Conservation (phyloP, 2,113 vertebrate species). For the Corythoichthys haematopterus region DNA sequence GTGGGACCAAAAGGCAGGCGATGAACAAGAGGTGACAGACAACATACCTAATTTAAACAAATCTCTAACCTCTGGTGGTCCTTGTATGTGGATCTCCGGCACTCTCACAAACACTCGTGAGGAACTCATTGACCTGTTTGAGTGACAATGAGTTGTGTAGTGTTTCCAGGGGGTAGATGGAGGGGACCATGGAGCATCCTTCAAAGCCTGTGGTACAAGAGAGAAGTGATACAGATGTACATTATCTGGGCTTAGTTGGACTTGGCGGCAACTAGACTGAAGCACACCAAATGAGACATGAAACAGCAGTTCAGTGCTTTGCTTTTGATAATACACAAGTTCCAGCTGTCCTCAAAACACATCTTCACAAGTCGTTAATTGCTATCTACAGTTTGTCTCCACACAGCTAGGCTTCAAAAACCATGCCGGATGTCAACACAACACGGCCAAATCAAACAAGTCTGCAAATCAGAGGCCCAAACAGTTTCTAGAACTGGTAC, state of each 20-base stretch:
- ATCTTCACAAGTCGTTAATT: slow-evolving; percentile 9
- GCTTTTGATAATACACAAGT: neutral
- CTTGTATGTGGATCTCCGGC: slow-evolving; percentile 77
- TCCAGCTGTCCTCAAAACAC: slow-evolving; percentile 20
- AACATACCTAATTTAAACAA: rapidly evolving
- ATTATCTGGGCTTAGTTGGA: slow-evolving; percentile 33
- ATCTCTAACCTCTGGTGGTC: slow-evolving; percentile 78
- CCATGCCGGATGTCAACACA: slow-evolving; percentile 45
- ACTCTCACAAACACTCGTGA: slow-evolving; percentile 80
- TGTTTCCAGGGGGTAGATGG: slow-evolving; percentile 94
- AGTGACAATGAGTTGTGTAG: slow-evolving; percentile 97
- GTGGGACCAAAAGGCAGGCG: slow-evolving; percentile 4
- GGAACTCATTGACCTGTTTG: slow-evolving; percentile 89
- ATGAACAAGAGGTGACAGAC: neutral
- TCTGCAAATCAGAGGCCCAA: slow-evolving; percentile 27
- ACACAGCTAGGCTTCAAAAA: slow-evolving; percentile 39
- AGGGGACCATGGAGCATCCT: slow-evolving; percentile 98
- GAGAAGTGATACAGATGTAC: slow-evolving; percentile 45
- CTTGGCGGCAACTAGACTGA: slow-evolving; percentile 15
- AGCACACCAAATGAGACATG: slow-evolving; percentile 9
- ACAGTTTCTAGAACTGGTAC: slow-evolving; percentile 11
- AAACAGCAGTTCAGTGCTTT: slow-evolving; percentile 15
- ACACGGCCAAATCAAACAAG: slow-evolving; percentile 17
- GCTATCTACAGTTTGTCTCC: slow-evolving; percentile 16
- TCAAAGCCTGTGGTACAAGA: slow-evolving; percentile 86